phyloP scores from a whole-genome alignment of 2,797 vertebrate species.

The Anas capensis region DNA sequence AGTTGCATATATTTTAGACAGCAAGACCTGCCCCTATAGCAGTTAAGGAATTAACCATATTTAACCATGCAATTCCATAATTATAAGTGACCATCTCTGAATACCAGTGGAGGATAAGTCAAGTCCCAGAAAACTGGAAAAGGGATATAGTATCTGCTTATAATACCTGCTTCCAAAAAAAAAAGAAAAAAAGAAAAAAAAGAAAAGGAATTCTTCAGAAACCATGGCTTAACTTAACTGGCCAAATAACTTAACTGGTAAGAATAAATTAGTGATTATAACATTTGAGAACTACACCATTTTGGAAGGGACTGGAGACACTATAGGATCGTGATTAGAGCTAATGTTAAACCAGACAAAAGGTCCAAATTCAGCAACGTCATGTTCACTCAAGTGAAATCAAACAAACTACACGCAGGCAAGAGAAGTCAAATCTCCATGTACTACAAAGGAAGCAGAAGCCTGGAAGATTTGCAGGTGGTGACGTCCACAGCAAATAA shows the following conservation, averaged over 20 bases:
- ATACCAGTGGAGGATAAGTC: neutral
- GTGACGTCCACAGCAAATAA: slow-evolving; percentile 31
- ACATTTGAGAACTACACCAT: neutral
- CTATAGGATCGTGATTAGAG: neutral
- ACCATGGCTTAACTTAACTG: neutral
- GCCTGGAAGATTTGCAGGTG: slow-evolving; percentile 21
- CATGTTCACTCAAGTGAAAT: neutral
- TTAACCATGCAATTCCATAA: slow-evolving; percentile 39
- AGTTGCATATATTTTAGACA: neutral
- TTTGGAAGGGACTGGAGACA: neutral
- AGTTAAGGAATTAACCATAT: slow-evolving; percentile 45
- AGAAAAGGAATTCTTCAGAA: neutral
- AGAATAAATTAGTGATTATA: neutral
- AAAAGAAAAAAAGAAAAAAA: slow-evolving; percentile 18
- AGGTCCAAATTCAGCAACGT: neutral
- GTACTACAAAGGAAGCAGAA: neutral
- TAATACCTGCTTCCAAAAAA: neutral
- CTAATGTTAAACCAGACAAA: neutral
- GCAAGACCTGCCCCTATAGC: slow-evolving; percentile 9
- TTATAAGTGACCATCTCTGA: slow-evolving; percentile 6
- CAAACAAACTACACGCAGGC: neutral
- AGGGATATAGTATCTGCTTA: neutral
- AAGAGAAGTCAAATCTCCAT: slow-evolving; percentile 3
- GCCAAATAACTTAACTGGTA: neutral
- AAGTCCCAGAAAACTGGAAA: slow-evolving; percentile 10